phyloP scores from a whole-genome alignment of 2,113 vertebrate species.

The Paraplagusia blochii region DNA sequence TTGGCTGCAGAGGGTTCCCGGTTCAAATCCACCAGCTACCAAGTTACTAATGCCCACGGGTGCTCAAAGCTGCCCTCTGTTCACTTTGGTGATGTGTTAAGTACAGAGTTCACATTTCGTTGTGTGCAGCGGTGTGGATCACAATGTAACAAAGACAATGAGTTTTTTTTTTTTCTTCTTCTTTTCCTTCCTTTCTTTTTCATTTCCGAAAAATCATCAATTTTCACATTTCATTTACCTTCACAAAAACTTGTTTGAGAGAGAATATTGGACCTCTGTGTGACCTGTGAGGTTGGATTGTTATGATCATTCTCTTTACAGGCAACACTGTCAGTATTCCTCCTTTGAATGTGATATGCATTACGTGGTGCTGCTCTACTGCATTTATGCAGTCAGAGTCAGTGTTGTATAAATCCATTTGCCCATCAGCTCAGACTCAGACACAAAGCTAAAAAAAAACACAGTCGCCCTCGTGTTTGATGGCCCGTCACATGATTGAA shows the following conservation, averaged over 20 bases:
- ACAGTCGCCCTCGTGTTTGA: slow-evolving; percentile 38
- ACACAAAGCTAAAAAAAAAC: slow-evolving; percentile 30
- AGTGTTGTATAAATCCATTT: slow-evolving; percentile 6
- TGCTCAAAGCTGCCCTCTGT: no score
- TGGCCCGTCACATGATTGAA: slow-evolving; percentile 61
- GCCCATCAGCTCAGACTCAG: slow-evolving; percentile 18
- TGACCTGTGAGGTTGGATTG: slow-evolving; percentile 3
- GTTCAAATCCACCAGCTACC: no score
- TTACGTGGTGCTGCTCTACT: neutral
- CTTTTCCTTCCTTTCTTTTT: no score
- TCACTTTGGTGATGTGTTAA: no score
- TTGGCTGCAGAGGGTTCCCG: no score
- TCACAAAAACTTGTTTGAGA: neutral
- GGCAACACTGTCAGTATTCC: neutral
- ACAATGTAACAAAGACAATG: no score
- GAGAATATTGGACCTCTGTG: slow-evolving; percentile 4
- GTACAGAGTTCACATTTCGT: no score
- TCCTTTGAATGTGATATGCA: neutral
- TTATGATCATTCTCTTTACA: neutral
- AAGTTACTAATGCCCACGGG: no score
- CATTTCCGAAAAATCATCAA: no score
- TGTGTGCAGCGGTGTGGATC: no score
- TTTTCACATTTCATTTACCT: neutral
- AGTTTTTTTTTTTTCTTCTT: no score
- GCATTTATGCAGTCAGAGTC: slow-evolving; percentile 13